Evolutionary conservation across 2,888 invertebrate genomes (phyloP).

Genomic region (Cataglyphis livida): DNA sequence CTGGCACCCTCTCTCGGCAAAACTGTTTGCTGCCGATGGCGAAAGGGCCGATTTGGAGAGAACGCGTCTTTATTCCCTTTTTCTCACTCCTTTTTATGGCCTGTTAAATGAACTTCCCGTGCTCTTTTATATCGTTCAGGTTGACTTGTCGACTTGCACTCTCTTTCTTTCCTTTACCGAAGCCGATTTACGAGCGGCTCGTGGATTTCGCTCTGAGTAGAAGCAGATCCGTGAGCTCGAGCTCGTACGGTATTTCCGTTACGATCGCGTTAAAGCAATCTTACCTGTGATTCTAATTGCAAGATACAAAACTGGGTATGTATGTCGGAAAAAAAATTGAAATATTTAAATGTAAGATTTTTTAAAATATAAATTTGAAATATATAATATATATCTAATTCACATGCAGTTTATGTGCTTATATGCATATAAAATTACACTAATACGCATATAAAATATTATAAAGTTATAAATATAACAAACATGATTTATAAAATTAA

Average conservation of each 20-base stretch:
- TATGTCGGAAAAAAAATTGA: background rate
- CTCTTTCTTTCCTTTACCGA: constrained; percentile 55
- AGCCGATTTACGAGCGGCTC: constrained; percentile 80
- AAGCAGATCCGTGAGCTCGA: constrained; percentile 50
- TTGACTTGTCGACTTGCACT: constrained; percentile 79
- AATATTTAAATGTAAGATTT: background rate
- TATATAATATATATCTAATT: background rate
- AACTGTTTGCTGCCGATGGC: constrained; percentile 65
- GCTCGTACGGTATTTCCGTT: constrained; percentile 57
- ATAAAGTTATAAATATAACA: background rate
- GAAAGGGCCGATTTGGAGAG: constrained; percentile 61
- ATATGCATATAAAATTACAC: background rate
- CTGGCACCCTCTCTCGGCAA: constrained; percentile 65
- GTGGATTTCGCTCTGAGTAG: constrained; percentile 72
- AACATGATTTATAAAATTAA: background rate
- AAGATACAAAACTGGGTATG: background rate
- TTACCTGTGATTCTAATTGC: constrained; percentile 6
- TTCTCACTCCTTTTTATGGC: constrained; percentile 78
- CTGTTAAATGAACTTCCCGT: constrained; percentile 84
- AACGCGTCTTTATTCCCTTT: constrained; percentile 47
- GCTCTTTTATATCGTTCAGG: constrained; percentile 83
- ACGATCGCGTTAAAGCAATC: constrained; percentile 7
- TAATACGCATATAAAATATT: background rate
- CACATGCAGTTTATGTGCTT: too few relatives aligned
- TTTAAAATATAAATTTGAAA: background rate